Conservation (phyloP, 2,888 invertebrate species). For the Rhingia rostrata region DNA sequence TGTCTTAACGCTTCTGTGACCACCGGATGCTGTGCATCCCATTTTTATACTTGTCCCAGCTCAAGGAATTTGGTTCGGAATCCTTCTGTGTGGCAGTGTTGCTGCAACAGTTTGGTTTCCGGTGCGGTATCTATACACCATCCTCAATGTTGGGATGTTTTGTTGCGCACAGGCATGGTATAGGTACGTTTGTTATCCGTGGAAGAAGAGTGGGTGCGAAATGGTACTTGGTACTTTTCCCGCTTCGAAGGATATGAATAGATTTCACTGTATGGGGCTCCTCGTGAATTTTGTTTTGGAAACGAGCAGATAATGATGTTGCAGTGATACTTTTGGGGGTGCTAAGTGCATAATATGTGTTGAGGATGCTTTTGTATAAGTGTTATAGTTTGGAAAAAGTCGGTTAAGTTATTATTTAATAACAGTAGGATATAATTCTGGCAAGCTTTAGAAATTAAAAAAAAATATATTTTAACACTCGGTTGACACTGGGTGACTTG, state of each 20-base stretch:
- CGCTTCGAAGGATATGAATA: constrained; percentile 56
- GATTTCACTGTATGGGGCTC: constrained; percentile 38
- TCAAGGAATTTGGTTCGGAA: constrained; percentile 19
- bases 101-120: constrained; percentile 70
- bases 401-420: constrained; percentile 64
- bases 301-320: constrained; percentile 63
- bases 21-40: constrained; percentile 67
- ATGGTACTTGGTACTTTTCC: constrained; percentile 32
- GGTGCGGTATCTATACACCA: constrained; percentile 33
- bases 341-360: constrained; percentile 70
- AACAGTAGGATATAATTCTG: constrained; percentile 44
- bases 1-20: constrained; percentile 66
- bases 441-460: constrained; percentile 2
- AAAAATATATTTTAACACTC: no score
- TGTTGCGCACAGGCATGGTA: constrained; percentile 55
- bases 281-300: constrained; percentile 38
- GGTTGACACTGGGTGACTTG: neutral
- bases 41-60: constrained; percentile 67
- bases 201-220: constrained; percentile 49
- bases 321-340: constrained; percentile 47
- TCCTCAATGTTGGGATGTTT: constrained; percentile 52
- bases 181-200: constrained; percentile 17
- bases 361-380: constrained; percentile 52
- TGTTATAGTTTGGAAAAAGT: constrained; percentile 61
- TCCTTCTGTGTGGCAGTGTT: constrained; percentile 52